Percentiles rank a stretch among this genome's conserved stretches.
These are phyloP conservation scores for Australoheros facetus DNA, from an alignment of 2,797 vertebrate species.

Conservation along the genomic window DNA sequence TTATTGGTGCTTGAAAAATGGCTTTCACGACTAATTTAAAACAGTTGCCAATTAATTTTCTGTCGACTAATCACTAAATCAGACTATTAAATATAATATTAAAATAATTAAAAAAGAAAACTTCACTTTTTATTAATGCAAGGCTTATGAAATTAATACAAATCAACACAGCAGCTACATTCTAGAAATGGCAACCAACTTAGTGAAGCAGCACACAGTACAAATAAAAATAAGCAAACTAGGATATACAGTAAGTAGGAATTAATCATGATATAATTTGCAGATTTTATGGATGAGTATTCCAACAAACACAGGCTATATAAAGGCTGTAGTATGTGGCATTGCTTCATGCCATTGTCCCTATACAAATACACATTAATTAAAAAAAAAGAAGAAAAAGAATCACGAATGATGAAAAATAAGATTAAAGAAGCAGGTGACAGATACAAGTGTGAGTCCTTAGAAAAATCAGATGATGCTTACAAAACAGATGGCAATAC, in stretches of 20 bases:
- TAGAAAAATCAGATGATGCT: not conserved
- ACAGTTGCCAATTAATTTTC: not conserved
- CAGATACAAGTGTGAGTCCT: not conserved
- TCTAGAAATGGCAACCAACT: slow-evolving; percentile 25
- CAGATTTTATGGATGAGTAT: not conserved
- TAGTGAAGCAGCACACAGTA: slow-evolving; percentile 17
- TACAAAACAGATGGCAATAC: slow-evolving; percentile 45
- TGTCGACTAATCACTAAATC: not conserved
- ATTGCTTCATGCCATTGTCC: not conserved
- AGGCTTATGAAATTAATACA: slow-evolving; percentile 44
- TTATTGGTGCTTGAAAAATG: not conserved
- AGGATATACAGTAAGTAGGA: not conserved
- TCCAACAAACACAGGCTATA: not conserved
- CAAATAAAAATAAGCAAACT: slow-evolving; percentile 33
- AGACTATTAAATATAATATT: not conserved
- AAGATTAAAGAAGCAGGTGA: not conserved
- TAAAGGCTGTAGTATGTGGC: slow-evolving; percentile 1
- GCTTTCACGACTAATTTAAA: not conserved
- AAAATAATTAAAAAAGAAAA: not conserved
- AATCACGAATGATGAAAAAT: not conserved
- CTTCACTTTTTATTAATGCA: slow-evolving; percentile 51
- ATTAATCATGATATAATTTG: not conserved
- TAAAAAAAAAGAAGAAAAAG: slow-evolving; percentile 10
- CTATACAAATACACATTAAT: not conserved
- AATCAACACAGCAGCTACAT: slow-evolving; percentile 31